Percentiles rank a stretch among this genome's conserved stretches.
Evolutionary conservation across 2,113 vertebrate species (phyloP).

Genomic region (Lophura nycthemera): DNA sequence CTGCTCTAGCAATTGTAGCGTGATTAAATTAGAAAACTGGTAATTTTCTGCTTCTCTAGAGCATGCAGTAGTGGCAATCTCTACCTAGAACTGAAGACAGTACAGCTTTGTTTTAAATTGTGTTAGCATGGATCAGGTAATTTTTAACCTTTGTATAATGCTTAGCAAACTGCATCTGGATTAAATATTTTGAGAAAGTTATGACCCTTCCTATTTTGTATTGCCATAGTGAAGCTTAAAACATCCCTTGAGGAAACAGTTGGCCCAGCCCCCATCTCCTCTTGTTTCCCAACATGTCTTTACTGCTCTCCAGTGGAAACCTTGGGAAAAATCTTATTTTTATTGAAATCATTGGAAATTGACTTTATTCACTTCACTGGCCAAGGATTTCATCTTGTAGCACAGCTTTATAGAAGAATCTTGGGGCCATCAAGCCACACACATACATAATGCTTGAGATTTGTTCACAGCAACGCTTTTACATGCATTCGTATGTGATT

Average conservation of each 20-base stretch:
- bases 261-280: slow-evolving; percentile 48
- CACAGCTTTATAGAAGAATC: not conserved
- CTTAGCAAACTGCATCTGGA: slow-evolving; percentile 36
- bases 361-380: not conserved
- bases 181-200: slow-evolving; percentile 51
- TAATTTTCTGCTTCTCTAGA: not conserved
- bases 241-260: slow-evolving; percentile 23
- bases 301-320: slow-evolving; percentile 71
- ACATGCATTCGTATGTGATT: not conserved
- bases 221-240: not conserved
- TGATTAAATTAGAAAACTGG: not conserved
- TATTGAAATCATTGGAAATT: not conserved
- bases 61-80: not conserved
- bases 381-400: not conserved
- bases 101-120: not conserved
- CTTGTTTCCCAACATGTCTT: slow-evolving; percentile 48
- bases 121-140: not conserved
- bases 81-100: not conserved
- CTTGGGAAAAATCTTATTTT: slow-evolving; percentile 25
- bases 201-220: slow-evolving; percentile 9
- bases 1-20: not conserved
- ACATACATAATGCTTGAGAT: not conserved
- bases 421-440: not conserved
- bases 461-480: not conserved
- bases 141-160: slow-evolving; percentile 15